phyloP scores from a whole-genome alignment of 2,797 vertebrate species.

The Eupleurogrammus muticus region DNA sequence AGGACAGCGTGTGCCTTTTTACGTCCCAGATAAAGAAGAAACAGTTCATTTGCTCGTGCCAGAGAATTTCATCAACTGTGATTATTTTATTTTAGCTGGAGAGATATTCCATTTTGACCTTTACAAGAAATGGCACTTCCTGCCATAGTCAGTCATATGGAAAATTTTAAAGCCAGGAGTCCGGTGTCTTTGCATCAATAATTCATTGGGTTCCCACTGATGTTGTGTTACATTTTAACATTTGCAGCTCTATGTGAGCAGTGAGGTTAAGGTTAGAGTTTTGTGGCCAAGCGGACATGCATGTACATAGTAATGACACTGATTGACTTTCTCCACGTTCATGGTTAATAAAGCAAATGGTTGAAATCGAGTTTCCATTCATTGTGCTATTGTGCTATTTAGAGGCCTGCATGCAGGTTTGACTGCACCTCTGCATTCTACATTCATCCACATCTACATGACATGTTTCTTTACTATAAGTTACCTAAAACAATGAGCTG shows the following conservation, averaged over 20 bases:
- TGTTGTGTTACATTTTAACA: slow-evolving; percentile 79
- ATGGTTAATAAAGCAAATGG: slow-evolving; percentile 70
- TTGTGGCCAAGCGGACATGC: slow-evolving; percentile 61
- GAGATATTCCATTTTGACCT: neutral
- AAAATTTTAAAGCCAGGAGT: slow-evolving; percentile 18
- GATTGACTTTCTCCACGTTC: slow-evolving; percentile 70
- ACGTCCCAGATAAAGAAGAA: slow-evolving; percentile 56
- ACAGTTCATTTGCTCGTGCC: slow-evolving; percentile 48
- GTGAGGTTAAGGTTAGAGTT: slow-evolving; percentile 53
- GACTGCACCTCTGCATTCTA: no score
- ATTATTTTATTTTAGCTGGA: slow-evolving; percentile 19
- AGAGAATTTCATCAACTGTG: slow-evolving; percentile 46
- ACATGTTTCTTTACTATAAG: accelerated
- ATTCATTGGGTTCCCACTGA: slow-evolving; percentile 69
- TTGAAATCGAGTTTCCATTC: slow-evolving; percentile 70
- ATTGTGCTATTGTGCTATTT: slow-evolving; percentile 44
- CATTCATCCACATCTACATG: neutral
- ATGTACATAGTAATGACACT: slow-evolving; percentile 79
- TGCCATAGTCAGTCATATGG: neutral
- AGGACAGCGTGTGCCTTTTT: slow-evolving; percentile 50
- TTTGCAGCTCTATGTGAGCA: slow-evolving; percentile 50
- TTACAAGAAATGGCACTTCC: neutral
- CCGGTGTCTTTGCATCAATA: slow-evolving; percentile 63
- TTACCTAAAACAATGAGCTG: neutral
- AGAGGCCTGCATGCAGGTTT: slow-evolving; percentile 13